phyloP scores from a whole-genome alignment of 2,797 vertebrate genomes.

The Acanthornis magna region DNA sequence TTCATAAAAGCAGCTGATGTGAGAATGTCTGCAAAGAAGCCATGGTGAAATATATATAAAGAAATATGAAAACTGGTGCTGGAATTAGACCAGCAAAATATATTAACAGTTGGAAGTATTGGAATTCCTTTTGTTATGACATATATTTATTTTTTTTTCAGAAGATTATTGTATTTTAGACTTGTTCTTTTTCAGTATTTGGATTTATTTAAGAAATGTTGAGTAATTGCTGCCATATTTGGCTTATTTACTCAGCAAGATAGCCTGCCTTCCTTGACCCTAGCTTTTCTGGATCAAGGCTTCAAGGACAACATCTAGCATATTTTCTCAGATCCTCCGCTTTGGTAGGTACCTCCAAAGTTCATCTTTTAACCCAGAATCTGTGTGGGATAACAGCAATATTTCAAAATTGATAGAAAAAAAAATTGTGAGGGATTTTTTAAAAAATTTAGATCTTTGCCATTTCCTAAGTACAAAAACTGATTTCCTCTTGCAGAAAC shows the following conservation, averaged over 20 bases:
- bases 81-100: not conserved
- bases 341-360: not conserved
- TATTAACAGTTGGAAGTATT: not conserved
- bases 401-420: not conserved
- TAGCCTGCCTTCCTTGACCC: not conserved
- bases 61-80: not conserved
- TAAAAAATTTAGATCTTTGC: not conserved
- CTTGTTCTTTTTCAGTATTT: not conserved
- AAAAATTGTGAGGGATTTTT: rapidly evolving
- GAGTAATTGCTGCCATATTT: not conserved
- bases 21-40: not conserved
- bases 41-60: not conserved
- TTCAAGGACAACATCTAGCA: not conserved
- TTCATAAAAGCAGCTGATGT: not conserved
- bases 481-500: not conserved
- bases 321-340: not conserved
- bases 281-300: not conserved
- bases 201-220: not conserved
- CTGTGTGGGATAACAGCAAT: not conserved
- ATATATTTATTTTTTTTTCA: not conserved
- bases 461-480: not conserved
- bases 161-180: not conserved
- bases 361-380: not conserved
- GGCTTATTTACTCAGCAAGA: not conserved
- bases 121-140: not conserved